Base-by-base conservation (phyloP, 2,888 invertebrate species). In the Ochropleura leucogaster region DNA sequence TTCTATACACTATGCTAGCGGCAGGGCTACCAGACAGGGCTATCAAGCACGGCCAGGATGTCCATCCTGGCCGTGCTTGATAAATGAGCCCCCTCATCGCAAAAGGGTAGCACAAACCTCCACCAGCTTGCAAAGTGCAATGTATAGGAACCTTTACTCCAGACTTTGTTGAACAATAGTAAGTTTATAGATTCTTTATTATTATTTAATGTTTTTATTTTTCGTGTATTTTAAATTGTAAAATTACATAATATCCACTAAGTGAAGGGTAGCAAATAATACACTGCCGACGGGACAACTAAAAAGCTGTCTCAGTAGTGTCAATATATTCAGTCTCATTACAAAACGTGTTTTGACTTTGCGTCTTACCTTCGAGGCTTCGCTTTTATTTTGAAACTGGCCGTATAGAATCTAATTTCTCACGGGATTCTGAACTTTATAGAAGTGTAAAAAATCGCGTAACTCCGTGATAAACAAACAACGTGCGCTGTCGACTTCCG, bases 131-230 rank as follows among this genome's bases (percentile, higher is more conserved):
- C 18, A 5, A 60, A 59, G 40, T 59, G 16, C 59, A 57, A 9
- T 40, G 51, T 20, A 10, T 53, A 46, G 40, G 47, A 74, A 14
- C 74, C 42, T 40, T 40, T 51, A 75, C 63, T 46, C n/a, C 51
- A 44, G 18, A 46, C 40, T 74, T 74, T 53, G 51, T 63, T 74
- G 63, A 51, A 40, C 63, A 73, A 63, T 53, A 74, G 51, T 64
- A 74, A 73, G 51, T 51, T 74, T 0, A 18, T 44, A 51, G 51
- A 60, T 72, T 72, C 42, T 57, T 57, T 57, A 4, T 57, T 70
- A 71, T 1, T 47, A 4, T 46, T 16, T n/a, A 55, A n/a, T 12
- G 10, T 49, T 59, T 72, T 72, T 18, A 42, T 47, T 72, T 70
- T 42, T 20, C 10, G 42, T 46, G 5, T 30, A 66, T 65, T 10